phyloP scores from a whole-genome alignment of 2,888 invertebrate species.

The Lepidocyrtinus sp. region DNA sequence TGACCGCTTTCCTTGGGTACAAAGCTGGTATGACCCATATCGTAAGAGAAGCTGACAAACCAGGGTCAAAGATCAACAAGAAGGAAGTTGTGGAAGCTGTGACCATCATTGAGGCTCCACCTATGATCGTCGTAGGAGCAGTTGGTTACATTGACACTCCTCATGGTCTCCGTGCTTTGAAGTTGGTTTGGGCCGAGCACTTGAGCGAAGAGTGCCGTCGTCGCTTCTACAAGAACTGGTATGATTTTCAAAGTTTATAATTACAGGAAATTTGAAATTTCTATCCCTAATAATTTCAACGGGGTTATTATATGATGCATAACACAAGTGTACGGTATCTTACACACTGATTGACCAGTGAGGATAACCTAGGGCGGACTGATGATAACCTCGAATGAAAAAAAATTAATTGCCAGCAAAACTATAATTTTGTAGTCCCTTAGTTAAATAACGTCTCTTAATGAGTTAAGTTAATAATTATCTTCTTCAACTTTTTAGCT shows the following conservation, averaged over 20 bases:
- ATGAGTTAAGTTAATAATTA: no score
- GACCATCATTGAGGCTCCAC: slow-evolving; percentile 97
- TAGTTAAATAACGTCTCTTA: no score
- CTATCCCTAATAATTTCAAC: no score
- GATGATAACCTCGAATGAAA: slow-evolving; percentile 51
- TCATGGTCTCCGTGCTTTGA: slow-evolving; percentile 93
- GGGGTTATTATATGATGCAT: slow-evolving; percentile 65
- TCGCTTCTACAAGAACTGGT: slow-evolving; percentile 99
- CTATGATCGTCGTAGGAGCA: slow-evolving; percentile 97
- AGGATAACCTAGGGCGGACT: slow-evolving; percentile 69
- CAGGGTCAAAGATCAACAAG: slow-evolving; percentile 99
- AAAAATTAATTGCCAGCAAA: slow-evolving; percentile 8
- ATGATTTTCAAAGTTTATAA: slow-evolving; percentile 70
- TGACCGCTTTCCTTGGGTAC: slow-evolving; percentile 98
- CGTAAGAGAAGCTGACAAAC: slow-evolving; percentile 97
- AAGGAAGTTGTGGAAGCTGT: slow-evolving; percentile 99
- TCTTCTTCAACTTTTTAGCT: not conserved
- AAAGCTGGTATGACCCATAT: slow-evolving; percentile 99
- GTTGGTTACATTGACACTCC: slow-evolving; percentile 99
- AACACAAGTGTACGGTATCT: slow-evolving; percentile 63
- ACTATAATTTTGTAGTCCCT: no score
- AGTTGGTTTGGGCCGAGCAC: slow-evolving; percentile 99
- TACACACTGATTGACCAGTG: slow-evolving; percentile 67
- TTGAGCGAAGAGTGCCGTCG: slow-evolving; percentile 98
- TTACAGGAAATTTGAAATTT: not conserved